Conservation (phyloP, 2,797 vertebrate genomes). For the Kryptolebias ocellatus region DNA sequence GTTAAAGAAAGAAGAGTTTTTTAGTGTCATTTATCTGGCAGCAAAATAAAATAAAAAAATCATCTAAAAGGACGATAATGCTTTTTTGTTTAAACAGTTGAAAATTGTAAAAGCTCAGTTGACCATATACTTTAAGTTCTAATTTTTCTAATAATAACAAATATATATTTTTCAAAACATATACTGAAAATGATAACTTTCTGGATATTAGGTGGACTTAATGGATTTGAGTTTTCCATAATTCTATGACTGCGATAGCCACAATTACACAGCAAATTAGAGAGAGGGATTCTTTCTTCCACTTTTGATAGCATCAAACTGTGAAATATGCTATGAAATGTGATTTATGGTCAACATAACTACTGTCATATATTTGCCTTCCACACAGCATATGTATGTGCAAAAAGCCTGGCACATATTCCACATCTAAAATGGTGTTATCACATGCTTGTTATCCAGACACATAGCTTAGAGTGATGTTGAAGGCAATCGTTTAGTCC, state of each 20-base stretch:
- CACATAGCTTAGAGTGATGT: constrained; percentile 80
- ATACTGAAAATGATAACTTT: constrained; percentile 18
- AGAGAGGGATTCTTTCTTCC: constrained; percentile 66
- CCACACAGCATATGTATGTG: constrained; percentile 35
- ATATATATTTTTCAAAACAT: constrained; percentile 4
- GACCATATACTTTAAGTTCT: not conserved
- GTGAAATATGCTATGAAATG: constrained; percentile 78
- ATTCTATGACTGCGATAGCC: constrained; percentile 48
- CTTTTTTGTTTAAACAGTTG: not conserved
- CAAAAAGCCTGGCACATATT: constrained; percentile 59
- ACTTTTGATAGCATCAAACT: constrained; percentile 63
- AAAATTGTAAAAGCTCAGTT: too few species aligned
- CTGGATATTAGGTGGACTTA: constrained; percentile 44
- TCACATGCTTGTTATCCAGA: constrained; percentile 82
- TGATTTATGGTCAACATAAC: constrained; percentile 73
- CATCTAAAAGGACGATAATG: too few species aligned
- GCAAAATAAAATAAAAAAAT: too few species aligned
- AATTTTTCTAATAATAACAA: not conserved
- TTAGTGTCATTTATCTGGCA: too few species aligned
- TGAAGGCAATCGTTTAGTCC: constrained; percentile 81
- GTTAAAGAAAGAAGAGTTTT: too few species aligned
- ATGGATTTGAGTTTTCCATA: constrained; percentile 52
- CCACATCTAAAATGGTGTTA: constrained; percentile 72
- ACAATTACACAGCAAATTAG: constrained; percentile 69
- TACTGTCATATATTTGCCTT: constrained; percentile 50